Conservation (phyloP, 2,113 vertebrate species). For the Cygnus atratus region DNA sequence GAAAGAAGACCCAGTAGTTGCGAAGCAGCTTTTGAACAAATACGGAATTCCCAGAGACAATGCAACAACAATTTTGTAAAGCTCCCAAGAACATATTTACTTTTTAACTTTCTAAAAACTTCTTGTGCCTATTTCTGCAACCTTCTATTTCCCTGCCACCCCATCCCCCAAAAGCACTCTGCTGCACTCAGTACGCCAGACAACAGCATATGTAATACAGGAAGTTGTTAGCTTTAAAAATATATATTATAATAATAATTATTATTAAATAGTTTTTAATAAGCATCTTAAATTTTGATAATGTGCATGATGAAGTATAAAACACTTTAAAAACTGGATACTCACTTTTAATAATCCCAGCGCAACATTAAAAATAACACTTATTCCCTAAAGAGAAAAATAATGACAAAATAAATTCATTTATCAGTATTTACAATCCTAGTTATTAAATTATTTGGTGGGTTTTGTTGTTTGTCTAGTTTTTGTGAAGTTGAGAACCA, state of each 20-base stretch:
- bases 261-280: background rate
- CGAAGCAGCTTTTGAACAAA: background rate
- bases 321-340: background rate
- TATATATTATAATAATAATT: too few relatives aligned
- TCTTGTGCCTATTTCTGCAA: background rate
- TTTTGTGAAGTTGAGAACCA: background rate
- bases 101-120: background rate
- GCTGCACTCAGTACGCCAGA: background rate
- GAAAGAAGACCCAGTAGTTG: background rate
- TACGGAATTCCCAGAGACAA: background rate
- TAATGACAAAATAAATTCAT: constrained; percentile 48
- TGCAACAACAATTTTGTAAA: background rate
- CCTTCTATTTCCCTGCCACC: background rate
- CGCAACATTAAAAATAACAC: constrained; percentile 98
- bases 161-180: background rate
- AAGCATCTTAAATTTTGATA: background rate
- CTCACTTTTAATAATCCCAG: constrained; percentile 94
- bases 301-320: background rate
- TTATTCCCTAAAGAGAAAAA: constrained; percentile 89
- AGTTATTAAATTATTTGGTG: background rate
- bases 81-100: background rate
- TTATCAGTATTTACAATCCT: background rate
- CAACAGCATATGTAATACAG: background rate
- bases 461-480: background rate
- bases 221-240: background rate